Evolutionary conservation across 1,140 invertebrate genomes (phyloP).

Genomic region (Pygmarrhopalites habei): DNA sequence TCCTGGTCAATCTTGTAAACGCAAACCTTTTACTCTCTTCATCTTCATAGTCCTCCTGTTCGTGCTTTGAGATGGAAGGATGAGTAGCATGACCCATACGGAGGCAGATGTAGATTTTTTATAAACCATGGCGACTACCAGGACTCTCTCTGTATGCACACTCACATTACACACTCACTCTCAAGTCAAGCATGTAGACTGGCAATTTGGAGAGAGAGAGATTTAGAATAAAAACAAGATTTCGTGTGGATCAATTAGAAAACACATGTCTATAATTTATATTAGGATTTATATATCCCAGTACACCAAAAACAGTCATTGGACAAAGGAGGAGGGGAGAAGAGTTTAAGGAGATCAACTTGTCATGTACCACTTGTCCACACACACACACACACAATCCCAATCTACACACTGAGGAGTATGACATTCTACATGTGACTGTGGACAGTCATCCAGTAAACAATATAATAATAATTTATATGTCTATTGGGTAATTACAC

Average conservation of each 20-base stretch:
- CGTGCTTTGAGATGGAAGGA: not conserved
- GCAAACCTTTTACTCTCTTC: not conserved
- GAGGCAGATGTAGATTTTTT: not conserved
- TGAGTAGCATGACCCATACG: not conserved
- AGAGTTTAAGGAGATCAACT: constrained; percentile 8
- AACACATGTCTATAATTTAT: constrained; percentile 16
- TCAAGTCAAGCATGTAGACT: too few species aligned
- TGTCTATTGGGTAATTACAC: too few species aligned
- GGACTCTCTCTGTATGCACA: not conserved
- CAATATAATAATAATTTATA: too few species aligned
- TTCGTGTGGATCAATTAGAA: constrained; percentile 3
- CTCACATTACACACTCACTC: not conserved
- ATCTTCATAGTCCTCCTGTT: not conserved
- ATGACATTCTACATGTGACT: too few species aligned
- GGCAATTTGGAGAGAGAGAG: too few species aligned
- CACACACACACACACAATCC: too few species aligned
- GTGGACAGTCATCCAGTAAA: too few species aligned
- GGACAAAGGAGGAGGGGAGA: too few species aligned
- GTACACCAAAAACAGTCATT: too few species aligned
- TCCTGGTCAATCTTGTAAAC: not conserved
- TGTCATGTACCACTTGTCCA: constrained; percentile 4
- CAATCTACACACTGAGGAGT: not conserved
- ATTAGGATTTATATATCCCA: too few species aligned
- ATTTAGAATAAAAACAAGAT: not conserved
- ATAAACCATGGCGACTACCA: not conserved